A percentile compares a stretch with the other conserved stretches of the same genome.
These are phyloP conservation scores for Elgonia sp. DNA, from an alignment of 2,888 invertebrate genomes.

Conservation along the genomic window DNA sequence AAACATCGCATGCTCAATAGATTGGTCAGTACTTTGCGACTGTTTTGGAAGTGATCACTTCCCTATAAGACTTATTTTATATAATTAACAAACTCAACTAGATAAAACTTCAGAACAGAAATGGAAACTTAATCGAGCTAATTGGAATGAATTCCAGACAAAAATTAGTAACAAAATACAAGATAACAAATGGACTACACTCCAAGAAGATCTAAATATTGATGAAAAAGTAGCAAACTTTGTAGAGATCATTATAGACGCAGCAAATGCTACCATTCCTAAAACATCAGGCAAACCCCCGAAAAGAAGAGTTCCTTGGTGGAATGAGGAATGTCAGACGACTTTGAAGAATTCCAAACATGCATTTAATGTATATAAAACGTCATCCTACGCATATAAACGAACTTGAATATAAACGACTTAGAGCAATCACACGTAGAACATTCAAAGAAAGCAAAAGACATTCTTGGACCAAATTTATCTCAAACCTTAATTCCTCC, in stretches of 20 bases:
- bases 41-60: constrained; percentile 74
- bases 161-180: constrained; percentile 24
- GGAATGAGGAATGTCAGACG: constrained; percentile 38
- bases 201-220: constrained; percentile 19
- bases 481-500: neutral
- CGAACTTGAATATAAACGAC: constrained; percentile 40
- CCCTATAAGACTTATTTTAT: constrained; percentile 59
- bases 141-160: constrained; percentile 68
- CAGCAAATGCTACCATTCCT: constrained; percentile 55
- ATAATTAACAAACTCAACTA: no score
- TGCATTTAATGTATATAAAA: constrained; percentile 49
- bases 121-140: constrained; percentile 73
- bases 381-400: constrained; percentile 6
- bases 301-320: constrained; percentile 51
- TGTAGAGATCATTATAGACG: constrained; percentile 53
- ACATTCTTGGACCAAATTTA: constrained; percentile 49
- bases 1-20: constrained; percentile 22
- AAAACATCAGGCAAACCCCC: constrained; percentile 35
- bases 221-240: constrained; percentile 53
- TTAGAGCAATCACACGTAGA: constrained; percentile 13
- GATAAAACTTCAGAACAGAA: constrained; percentile 19
- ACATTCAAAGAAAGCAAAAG: constrained; percentile 60
- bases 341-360: constrained; percentile 15
- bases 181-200: neutral
- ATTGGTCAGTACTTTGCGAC: constrained; percentile 18